phyloP scores from a whole-genome alignment of 2,888 invertebrate species.

The Pogonocherus hispidulus region DNA sequence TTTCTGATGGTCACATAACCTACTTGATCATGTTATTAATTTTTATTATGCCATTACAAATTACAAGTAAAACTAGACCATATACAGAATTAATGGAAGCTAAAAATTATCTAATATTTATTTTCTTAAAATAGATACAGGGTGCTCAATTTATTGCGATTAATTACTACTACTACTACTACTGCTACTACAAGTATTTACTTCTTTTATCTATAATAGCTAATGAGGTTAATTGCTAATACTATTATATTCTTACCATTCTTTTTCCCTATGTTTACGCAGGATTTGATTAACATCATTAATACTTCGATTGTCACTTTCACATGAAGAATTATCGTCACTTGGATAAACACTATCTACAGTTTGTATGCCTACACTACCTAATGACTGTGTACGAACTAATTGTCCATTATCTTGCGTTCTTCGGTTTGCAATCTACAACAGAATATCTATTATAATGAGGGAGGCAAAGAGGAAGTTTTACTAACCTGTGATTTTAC shows the following conservation, averaged over 20 bases:
- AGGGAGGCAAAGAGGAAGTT: background rate
- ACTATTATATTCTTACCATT: constrained; percentile 65
- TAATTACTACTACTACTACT: too few species aligned
- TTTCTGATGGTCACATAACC: too few species aligned
- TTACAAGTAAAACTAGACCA: too few species aligned
- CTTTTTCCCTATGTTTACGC: constrained; percentile 67
- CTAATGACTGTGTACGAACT: constrained; percentile 73
- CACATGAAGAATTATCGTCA: constrained; percentile 67
- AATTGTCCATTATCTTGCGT: constrained; percentile 66
- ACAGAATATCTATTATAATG: constrained; percentile 12
- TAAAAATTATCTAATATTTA: too few species aligned
- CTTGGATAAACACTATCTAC: constrained; percentile 66
- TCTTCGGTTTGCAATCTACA: constrained; percentile 58
- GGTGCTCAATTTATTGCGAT: too few species aligned
- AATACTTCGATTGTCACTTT: constrained; percentile 64
- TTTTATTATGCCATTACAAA: too few species aligned
- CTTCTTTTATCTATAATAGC: too few species aligned
- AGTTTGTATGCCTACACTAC: constrained; percentile 71
- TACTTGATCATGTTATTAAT: too few species aligned
- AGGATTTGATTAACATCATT: constrained; percentile 59
- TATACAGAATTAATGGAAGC: too few species aligned
- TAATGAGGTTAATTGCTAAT: too few species aligned
- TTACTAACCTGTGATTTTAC: constrained; percentile 59
- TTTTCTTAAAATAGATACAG: too few species aligned
- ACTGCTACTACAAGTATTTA: too few species aligned